Percentiles rank a stretch among this genome's conserved stretches.
phyloP scores from a whole-genome alignment of 2,888 invertebrate species.

The Gymnoscelis rufifasciata region DNA sequence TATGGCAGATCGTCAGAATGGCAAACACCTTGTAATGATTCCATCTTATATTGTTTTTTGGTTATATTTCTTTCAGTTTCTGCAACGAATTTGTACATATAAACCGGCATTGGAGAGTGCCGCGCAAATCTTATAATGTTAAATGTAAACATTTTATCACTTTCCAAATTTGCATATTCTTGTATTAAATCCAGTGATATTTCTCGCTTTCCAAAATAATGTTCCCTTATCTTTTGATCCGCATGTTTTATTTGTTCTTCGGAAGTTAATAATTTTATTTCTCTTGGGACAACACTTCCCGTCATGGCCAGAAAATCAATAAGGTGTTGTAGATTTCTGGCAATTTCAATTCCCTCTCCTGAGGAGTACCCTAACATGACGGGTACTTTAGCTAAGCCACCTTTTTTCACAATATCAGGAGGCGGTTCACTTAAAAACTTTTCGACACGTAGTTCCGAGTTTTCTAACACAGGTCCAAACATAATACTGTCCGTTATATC shows the following conservation, averaged over 20 bases:
- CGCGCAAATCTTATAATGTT: conserved; percentile 53
- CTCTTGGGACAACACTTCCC: conserved; percentile 62
- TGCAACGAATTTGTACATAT: conserved; percentile 57
- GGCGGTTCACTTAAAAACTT: conserved; percentile 57
- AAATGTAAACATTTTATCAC: conserved; percentile 56
- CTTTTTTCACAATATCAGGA: conserved; percentile 45
- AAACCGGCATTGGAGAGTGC: conserved; percentile 44
- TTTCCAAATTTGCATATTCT: conserved; percentile 51
- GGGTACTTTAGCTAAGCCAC: conserved; percentile 54
- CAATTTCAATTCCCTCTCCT: conserved; percentile 68
- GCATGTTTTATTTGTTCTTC: conserved; percentile 38
- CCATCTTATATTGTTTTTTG: conserved; percentile 60
- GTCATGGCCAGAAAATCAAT: conserved; percentile 37
- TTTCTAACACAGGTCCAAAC: conserved; percentile 71
- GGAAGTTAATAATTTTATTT: conserved; percentile 55
- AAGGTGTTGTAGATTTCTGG: conserved; percentile 45
- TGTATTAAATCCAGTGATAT: conserved; percentile 47
- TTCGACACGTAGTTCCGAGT: conserved; percentile 41
- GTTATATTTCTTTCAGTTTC: conserved; percentile 64
- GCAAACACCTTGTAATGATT: conserved; percentile 55
- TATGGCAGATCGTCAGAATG: conserved; percentile 66
- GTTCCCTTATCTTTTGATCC: conserved; percentile 53
- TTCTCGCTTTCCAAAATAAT: conserved; percentile 52
- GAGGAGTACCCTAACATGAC: conserved; percentile 65
- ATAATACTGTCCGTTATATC: conserved; percentile 56